Conservation (phyloP, 2,888 invertebrate genomes). For the Lasioglossum marginatum region DNA sequence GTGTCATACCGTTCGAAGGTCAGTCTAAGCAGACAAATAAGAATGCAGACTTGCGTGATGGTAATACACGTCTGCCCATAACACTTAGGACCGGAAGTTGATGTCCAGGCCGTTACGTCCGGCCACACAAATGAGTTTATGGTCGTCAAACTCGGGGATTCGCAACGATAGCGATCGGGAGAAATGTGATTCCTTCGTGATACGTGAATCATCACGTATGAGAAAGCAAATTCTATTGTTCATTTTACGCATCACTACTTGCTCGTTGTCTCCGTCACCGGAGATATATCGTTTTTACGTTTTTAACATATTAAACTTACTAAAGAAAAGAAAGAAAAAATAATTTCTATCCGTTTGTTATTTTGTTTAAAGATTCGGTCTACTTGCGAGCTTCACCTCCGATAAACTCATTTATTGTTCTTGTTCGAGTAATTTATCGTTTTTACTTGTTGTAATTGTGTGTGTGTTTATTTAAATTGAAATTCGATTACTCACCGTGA, state of each 20-base stretch:
- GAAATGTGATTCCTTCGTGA: background rate
- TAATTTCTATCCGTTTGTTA: too few species aligned
- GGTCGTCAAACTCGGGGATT: conserved; percentile 33
- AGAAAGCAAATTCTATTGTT: background rate
- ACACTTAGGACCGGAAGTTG: conserved; percentile 65
- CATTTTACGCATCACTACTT: background rate
- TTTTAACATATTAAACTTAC: too few species aligned
- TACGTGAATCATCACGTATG: background rate
- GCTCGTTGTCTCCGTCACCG: too few species aligned
- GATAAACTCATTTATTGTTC: background rate
- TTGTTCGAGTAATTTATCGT: background rate
- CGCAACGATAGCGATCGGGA: conserved; percentile 3
- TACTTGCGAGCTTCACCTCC: background rate
- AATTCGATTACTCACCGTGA: conserved; percentile 60
- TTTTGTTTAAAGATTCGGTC: background rate
- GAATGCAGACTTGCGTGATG: conserved; percentile 51
- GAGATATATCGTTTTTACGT: too few species aligned
- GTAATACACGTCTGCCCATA: conserved; percentile 46
- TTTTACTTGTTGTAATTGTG: background rate
- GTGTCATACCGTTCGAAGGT: conserved; percentile 44
- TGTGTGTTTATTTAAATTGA: background rate
- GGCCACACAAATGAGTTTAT: conserved; percentile 36
- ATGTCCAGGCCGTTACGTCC: conserved; percentile 54
- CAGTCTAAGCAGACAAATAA: conserved; percentile 42
- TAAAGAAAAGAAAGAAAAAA: too few species aligned